phyloP scores from a whole-genome alignment of 2,888 invertebrate species.

The Cheiracanthium punctorium region DNA sequence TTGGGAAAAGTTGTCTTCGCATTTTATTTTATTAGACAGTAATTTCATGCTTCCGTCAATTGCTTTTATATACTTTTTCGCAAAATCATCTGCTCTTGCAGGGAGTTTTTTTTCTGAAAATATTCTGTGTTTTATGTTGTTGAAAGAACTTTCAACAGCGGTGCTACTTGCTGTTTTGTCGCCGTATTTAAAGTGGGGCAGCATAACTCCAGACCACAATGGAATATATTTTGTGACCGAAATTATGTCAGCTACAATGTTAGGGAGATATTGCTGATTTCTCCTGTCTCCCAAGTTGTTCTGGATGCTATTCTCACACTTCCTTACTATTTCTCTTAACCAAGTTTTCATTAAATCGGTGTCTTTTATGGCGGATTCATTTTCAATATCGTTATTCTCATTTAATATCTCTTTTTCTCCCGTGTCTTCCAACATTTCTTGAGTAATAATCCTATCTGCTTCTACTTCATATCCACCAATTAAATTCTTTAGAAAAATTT shows the following conservation, averaged over 20 bases:
- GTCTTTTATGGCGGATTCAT: not conserved
- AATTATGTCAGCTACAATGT: not conserved
- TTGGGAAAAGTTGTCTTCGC: no score
- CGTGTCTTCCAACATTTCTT: not conserved
- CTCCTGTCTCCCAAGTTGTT: not conserved
- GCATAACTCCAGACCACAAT: not conserved
- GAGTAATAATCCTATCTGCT: not conserved
- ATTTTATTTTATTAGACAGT: no score
- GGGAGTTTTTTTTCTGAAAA: not conserved
- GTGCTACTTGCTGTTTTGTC: not conserved
- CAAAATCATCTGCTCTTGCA: not conserved
- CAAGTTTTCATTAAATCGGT: not conserved
- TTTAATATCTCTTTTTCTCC: not conserved
- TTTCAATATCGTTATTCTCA: no score
- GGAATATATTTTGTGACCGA: not conserved
- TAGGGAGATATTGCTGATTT: not conserved
- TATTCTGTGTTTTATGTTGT: not conserved
- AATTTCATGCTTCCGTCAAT: not conserved
- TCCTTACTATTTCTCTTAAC: not conserved
- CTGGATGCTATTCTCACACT: not conserved
- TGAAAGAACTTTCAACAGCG: not conserved
- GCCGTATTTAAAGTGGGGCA: not conserved
- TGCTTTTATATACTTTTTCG: not conserved
- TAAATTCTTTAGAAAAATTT: not conserved
- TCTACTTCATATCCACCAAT: not conserved